Conservation (phyloP, 2,888 invertebrate genomes). For the Agrochola circellaris region DNA sequence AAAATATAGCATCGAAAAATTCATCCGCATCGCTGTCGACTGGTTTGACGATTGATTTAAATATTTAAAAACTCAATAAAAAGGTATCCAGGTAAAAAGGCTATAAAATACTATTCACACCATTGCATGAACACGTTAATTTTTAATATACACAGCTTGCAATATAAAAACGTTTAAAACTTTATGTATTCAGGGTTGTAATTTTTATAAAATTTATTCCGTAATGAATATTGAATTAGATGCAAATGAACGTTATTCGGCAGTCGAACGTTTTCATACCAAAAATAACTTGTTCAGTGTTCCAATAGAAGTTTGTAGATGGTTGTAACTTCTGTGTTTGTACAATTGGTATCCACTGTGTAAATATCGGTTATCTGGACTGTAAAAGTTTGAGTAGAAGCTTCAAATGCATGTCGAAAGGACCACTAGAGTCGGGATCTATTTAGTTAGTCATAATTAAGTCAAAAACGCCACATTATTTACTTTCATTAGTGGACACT, state of each 20-base stretch:
- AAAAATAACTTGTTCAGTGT: conserved; percentile 50
- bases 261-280: conserved; percentile 27
- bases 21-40: too few species aligned
- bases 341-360: conserved; percentile 46
- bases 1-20: too few species aligned
- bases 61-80: not conserved
- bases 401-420: not conserved
- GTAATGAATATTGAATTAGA: conserved; percentile 55
- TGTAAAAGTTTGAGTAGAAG: conserved; percentile 11
- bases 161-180: not conserved
- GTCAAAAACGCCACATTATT: not conserved
- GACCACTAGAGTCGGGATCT: not conserved
- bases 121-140: not conserved
- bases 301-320: conserved; percentile 37
- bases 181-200: conserved; percentile 8
- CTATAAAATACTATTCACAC: not conserved
- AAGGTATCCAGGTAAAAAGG: not conserved
- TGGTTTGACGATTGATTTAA: too few species aligned
- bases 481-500: not conserved
- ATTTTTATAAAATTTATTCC: conserved; percentile 29
- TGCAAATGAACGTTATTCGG: conserved; percentile 57
- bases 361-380: not conserved
- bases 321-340: conserved; percentile 48
- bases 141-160: not conserved
- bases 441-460: not conserved